Conservation (phyloP, 2,888 invertebrate genomes). For the Lasioglossum villosulum region DNA sequence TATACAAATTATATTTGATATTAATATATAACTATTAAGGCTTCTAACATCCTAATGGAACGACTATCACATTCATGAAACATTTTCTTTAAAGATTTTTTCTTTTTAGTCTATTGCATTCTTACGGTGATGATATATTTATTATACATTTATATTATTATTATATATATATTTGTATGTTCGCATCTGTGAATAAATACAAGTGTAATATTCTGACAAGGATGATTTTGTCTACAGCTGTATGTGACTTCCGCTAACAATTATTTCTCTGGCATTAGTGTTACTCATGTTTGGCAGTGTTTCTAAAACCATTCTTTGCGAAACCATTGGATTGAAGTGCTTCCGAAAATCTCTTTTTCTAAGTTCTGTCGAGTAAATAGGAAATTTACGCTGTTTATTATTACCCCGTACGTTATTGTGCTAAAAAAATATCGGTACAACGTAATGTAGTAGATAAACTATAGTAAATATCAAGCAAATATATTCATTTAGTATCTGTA, state of each 20-base stretch:
- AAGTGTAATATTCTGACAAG: slow-evolving; percentile 52
- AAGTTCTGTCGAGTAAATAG: slow-evolving; percentile 7
- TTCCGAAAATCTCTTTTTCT: slow-evolving; percentile 1
- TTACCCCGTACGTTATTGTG: background rate
- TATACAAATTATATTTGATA: slow-evolving; percentile 28
- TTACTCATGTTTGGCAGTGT: slow-evolving; percentile 46
- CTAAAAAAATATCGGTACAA: slow-evolving; percentile 24
- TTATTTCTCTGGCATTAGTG: slow-evolving; percentile 26
- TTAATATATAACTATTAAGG: slow-evolving; percentile 78
- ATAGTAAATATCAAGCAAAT: slow-evolving; percentile 11
- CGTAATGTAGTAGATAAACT: slow-evolving; percentile 18
- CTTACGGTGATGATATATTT: slow-evolving; percentile 38
- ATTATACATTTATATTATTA: slow-evolving; percentile 36
- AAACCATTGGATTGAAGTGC: slow-evolving; percentile 15
- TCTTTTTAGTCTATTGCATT: slow-evolving; percentile 43
- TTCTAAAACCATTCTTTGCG: slow-evolving; percentile 56
- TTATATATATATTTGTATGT: background rate
- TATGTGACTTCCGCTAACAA: slow-evolving; percentile 37
- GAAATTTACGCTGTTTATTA: background rate
- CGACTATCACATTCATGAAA: slow-evolving; percentile 82
- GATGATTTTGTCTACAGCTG: slow-evolving; percentile 50
- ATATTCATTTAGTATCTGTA: background rate
- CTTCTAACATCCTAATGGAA: slow-evolving; percentile 77
- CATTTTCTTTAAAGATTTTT: slow-evolving; percentile 47
- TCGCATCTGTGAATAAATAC: slow-evolving; percentile 33